Evolutionary conservation across 2,113 vertebrate genomes (phyloP), one percentile per base, ranked within the genome.

Genomic region (Podocnemis expansa): DNA sequence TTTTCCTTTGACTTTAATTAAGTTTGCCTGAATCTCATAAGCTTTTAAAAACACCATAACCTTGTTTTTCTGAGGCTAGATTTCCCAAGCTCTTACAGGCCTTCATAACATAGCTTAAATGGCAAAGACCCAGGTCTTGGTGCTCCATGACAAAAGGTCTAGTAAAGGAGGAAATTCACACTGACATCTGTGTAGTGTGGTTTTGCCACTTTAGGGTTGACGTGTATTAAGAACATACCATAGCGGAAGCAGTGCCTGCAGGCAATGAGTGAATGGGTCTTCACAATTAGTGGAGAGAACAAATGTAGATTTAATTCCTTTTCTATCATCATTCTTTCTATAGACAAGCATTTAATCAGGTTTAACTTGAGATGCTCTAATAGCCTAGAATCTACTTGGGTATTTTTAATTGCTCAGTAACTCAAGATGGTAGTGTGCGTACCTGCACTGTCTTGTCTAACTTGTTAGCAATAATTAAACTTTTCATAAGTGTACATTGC

Each of bases 401-500:
- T 8, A 8, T 5, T 17, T 91, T 56, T 5, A 29, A 56, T 85
- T 86, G 90, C 41, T 86, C 31, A 82, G 38, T 84, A 88, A 51
- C 5, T n/a, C 63, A 22, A 3, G 25, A 2, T 3, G n/a, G 78
- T 91, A 78, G 13, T 56, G 0, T n/a, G 49, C 9, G 7, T 79
- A 95, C 92, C 91, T 89, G 82, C 34, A 70, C 84, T 95, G 91
- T 87, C 41, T 89, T 91, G 34, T 82, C 10, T 1, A 89, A 29
- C 17, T 96, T 92, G 88, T 93, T 88, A 95, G 87, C 25, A 88
- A 31, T 80, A 93, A 90, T 78, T 84, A 67, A 92, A 67, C 43
- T 78, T 93, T 92, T 92, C 38, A 27, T 67, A 91, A 92, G 60
- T 81, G 55, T 79, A 82, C 55, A 85, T 96, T 95, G 95, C 85